These are phyloP conservation scores for Cepphus grylle DNA, from an alignment of 2,113 vertebrate genomes.

Conservation along the genomic window DNA sequence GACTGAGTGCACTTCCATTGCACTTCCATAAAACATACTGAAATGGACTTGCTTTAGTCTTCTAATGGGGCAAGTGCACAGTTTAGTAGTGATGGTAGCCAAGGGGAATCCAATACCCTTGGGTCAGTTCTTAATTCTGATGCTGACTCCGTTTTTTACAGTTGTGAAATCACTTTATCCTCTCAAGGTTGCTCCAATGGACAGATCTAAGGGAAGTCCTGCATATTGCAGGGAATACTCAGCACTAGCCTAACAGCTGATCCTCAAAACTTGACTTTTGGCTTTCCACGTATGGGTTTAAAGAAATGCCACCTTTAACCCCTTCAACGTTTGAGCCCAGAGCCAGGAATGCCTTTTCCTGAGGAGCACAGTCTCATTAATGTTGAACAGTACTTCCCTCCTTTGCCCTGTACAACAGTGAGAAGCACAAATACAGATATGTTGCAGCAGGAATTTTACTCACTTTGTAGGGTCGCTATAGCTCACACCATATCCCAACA, in stretches of 20 bases:
- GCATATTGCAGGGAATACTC: background rate
- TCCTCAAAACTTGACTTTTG: background rate
- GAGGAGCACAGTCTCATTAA: background rate
- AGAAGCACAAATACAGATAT: background rate
- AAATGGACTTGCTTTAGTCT: background rate
- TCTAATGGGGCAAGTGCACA: background rate
- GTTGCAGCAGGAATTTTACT: background rate
- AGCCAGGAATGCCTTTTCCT: background rate
- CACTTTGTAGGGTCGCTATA: background rate
- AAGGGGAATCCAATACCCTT: background rate
- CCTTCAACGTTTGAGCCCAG: background rate
- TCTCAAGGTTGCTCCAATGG: background rate
- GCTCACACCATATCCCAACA: background rate
- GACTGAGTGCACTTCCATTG: background rate
- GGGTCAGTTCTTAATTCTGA: background rate
- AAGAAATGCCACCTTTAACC: background rate
- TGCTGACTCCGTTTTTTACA: background rate
- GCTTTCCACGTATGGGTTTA: background rate
- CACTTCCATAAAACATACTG: background rate
- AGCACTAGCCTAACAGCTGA: background rate
- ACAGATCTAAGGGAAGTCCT: background rate
- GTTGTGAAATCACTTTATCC: background rate
- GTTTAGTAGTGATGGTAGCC: background rate
- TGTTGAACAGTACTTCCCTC: background rate
- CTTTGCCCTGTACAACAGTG: background rate